phyloP scores from a whole-genome alignment of 2,113 vertebrate species.

The Pelvicachromis taeniatus region DNA sequence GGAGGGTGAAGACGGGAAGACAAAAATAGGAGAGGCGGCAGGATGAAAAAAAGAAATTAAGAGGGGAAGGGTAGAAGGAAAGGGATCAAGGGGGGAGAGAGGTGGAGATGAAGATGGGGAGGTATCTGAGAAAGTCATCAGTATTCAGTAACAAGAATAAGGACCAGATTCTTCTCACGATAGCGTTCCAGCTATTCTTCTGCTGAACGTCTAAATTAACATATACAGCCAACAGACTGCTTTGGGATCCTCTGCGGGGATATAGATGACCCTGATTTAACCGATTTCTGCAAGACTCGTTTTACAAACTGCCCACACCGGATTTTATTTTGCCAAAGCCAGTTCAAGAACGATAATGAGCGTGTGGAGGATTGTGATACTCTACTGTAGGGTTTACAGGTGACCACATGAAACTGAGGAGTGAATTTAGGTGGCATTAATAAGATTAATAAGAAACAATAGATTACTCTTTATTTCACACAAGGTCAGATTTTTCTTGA shows the following conservation, averaged over 20 bases:
- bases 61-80: background rate
- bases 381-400: background rate
- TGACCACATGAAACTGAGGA: background rate
- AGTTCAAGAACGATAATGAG: background rate
- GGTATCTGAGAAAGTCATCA: background rate
- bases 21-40: background rate
- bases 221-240: background rate
- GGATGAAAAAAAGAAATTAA: background rate
- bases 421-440: background rate
- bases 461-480: background rate
- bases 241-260: background rate
- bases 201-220: background rate
- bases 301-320: background rate
- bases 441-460: background rate
- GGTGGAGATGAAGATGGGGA: background rate
- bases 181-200: background rate
- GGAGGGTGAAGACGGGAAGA: background rate
- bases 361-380: background rate
- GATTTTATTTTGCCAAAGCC: background rate
- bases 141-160: slow-evolving; percentile 20
- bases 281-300: background rate
- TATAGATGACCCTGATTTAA: background rate
- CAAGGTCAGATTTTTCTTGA: background rate
- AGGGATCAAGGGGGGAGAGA: background rate
- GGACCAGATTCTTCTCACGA: slow-evolving; percentile 18